Evolutionary conservation across 2,113 vertebrate genomes (phyloP).

Genomic region (Spea multiplicata): DNA sequence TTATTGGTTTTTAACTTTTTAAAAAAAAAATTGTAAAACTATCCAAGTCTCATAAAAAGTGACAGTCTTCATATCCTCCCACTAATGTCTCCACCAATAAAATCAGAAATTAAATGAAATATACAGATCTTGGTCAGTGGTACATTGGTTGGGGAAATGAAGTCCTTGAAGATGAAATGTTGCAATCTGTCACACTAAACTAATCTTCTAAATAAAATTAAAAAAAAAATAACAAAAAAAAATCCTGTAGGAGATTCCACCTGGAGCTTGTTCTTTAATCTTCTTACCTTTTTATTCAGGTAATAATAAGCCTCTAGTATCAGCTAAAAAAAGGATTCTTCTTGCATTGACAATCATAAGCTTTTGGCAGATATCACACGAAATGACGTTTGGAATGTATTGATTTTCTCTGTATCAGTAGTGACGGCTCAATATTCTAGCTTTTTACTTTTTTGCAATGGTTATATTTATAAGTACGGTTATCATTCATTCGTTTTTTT

Average conservation of each 20-base stretch:
- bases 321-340: background rate
- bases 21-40: no score
- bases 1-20: no score
- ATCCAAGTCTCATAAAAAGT: no score
- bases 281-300: background rate
- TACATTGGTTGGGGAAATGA: background rate
- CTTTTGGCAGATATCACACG: no score
- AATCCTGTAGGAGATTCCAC: background rate
- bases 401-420: no score
- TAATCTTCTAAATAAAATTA: background rate
- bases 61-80: background rate
- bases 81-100: background rate
- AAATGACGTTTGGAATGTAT: no score
- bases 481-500: no score
- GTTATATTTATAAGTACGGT: no score
- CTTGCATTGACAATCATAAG: background rate
- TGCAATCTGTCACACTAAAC: background rate
- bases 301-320: background rate
- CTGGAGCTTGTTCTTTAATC: background rate
- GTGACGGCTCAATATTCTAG: no score
- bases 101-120: background rate
- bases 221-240: no score
- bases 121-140: background rate
- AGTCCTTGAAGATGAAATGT: background rate
- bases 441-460: no score